These are phyloP conservation scores for Hiodon tergisus DNA, from an alignment of 2,113 vertebrate species.

Conservation along the genomic window DNA sequence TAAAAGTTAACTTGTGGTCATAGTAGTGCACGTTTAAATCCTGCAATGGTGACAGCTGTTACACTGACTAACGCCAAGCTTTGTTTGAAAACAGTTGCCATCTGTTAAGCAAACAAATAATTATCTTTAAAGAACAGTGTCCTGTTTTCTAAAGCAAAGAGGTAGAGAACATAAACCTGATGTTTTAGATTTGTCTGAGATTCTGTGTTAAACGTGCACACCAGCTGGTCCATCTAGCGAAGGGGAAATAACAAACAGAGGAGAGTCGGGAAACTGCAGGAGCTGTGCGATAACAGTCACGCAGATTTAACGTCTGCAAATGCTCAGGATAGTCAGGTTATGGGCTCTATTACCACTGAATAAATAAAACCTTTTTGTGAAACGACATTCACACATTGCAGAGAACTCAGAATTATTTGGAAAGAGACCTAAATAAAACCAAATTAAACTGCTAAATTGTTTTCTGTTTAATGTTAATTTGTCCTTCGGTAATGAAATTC, in stretches of 20 bases:
- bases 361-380: too few relatives aligned
- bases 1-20: too few relatives aligned
- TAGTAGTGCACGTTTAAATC: too few relatives aligned
- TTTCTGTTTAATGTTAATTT: too few relatives aligned
- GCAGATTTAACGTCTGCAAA: neutral
- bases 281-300: neutral
- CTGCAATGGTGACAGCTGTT: too few relatives aligned
- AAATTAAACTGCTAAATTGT: too few relatives aligned
- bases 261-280: neutral
- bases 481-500: too few relatives aligned
- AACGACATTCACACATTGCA: too few relatives aligned
- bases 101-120: neutral
- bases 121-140: neutral
- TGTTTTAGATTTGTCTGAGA: neutral
- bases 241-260: neutral
- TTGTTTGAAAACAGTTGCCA: neutral
- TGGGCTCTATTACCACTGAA: neutral
- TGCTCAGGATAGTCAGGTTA: neutral
- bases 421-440: too few relatives aligned
- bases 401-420: too few relatives aligned
- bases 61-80: neutral
- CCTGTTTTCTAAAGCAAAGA: neutral
- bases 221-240: neutral
- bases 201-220: neutral
- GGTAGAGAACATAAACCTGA: neutral